Evolutionary conservation across 2,888 invertebrate species (phyloP), one percentile per base, ranked within the genome.

Genomic region (Drosophila meridionalis): DNA sequence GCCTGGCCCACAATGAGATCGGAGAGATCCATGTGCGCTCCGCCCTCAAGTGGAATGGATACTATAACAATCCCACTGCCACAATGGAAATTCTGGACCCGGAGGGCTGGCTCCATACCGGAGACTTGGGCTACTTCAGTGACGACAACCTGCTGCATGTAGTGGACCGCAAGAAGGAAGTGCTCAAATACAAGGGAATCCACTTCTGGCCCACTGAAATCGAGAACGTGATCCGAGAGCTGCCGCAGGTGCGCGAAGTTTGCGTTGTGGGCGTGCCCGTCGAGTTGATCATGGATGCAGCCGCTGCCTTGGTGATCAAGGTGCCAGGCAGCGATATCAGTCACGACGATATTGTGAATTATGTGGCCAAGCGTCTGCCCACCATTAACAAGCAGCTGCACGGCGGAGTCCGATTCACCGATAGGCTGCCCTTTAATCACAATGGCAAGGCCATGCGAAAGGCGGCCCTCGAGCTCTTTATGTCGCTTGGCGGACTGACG

Each of bases 121-220:
- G 93, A 0, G 93, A 93, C 69, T 58, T 92, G 64, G 93, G 92
- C 4, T 88, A 87, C 61, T 89, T 92, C 66, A 91, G 91, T 62
- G 79, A 89, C 3, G 77, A 90, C 4, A 85, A 90, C 11, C 76
- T 59, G 57, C 62, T 92, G 12, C 87, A 80, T 69, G 64, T 92
- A 11, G 80, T 83, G 3, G 92, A 87, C 73, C 85, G 92, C 4
- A 90, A 83, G 48, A 92, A 92, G 73, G 92, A 93, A 32, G 84
- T 87, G 4, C 73, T 91, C 2, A 91, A 91, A 52, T 91, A 88
- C 66, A 62, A 83, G 36, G 83, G 83, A 34, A 77, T 74, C 40
- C 84, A 87, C 30, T 75, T 59, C 14, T 77, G 80, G 78, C 91
- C 91, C 42, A 78, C 78, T 0, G 90, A 91, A 56, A 89, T 92